Evolutionary conservation across 2,888 invertebrate species (phyloP).

Genomic region (Trypoxylon attenuatum): DNA sequence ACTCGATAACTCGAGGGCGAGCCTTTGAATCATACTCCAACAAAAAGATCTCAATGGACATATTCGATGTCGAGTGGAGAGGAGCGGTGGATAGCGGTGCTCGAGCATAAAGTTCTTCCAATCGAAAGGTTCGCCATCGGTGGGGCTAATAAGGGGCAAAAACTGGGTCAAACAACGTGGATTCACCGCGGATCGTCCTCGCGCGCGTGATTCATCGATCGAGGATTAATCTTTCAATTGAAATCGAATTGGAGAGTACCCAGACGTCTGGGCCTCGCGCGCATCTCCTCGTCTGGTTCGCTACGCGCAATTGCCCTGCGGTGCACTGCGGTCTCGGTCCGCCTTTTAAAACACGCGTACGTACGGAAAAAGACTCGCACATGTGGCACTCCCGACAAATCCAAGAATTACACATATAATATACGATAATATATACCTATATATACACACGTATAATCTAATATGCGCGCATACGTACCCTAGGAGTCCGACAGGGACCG

Average conservation of each 20-base stretch:
- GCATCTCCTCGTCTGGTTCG: neutral
- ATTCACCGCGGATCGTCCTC: constrained; percentile 31
- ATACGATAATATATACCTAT: constrained; percentile 16
- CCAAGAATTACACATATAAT: constrained; percentile 21
- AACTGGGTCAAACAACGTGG: constrained; percentile 5
- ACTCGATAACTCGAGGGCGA: too few relatives aligned
- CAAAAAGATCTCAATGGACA: too few relatives aligned
- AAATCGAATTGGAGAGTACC: neutral
- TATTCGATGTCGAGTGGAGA: too few relatives aligned
- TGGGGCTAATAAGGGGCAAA: neutral
- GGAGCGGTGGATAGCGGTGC: too few relatives aligned
- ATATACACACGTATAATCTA: constrained; percentile 20
- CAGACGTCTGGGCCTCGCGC: neutral
- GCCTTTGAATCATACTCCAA: too few relatives aligned
- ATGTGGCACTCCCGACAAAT: constrained; percentile 17
- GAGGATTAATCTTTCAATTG: neutral
- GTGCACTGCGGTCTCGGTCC: constrained; percentile 20
- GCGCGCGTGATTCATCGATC: neutral
- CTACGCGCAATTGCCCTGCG: constrained; percentile 49
- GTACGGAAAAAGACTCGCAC: constrained; percentile 1
- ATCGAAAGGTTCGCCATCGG: constrained; percentile 1
- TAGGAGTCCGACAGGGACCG: neutral
- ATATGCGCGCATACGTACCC: constrained; percentile 16
- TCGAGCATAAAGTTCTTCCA: too few relatives aligned
- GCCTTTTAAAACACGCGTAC: constrained; percentile 7